Evolutionary conservation across 2,797 vertebrate species (phyloP).

Genomic region (Falco rusticolus): DNA sequence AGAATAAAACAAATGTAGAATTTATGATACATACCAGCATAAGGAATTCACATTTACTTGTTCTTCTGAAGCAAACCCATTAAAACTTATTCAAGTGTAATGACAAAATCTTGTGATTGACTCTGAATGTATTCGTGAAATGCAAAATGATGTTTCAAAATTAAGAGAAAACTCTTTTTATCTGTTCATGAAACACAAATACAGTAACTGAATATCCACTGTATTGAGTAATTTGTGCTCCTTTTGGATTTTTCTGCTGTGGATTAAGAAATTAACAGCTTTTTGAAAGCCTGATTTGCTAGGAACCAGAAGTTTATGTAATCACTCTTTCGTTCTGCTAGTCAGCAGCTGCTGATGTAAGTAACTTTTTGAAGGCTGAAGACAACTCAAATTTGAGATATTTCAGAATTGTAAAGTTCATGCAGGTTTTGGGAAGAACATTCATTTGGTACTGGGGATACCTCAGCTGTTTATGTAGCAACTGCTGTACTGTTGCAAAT

Average conservation of each 20-base stretch:
- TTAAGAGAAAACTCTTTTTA: background rate
- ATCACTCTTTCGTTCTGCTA: background rate
- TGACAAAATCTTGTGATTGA: background rate
- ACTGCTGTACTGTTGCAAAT: background rate
- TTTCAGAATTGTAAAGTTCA: background rate
- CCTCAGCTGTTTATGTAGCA: background rate
- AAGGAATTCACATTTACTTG: background rate
- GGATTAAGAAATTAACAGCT: background rate
- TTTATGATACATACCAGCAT: background rate
- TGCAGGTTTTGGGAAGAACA: background rate
- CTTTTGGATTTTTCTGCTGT: background rate
- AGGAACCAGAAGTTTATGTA: background rate
- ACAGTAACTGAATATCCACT: background rate
- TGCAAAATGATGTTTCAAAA: background rate
- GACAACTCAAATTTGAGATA: background rate
- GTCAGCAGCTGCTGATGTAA: background rate
- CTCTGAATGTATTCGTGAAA: background rate
- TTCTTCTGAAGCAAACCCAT: background rate
- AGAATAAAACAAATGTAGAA: background rate
- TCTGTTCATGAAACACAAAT: background rate
- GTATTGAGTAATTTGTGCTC: background rate
- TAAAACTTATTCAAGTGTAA: background rate
- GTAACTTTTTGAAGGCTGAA: background rate
- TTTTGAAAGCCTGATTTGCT: constrained; percentile 2
- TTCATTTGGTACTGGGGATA: background rate